These are phyloP conservation scores for Drosophila pallidifrons DNA, from an alignment of 1,140 invertebrate species.

Conservation along the genomic window DNA sequence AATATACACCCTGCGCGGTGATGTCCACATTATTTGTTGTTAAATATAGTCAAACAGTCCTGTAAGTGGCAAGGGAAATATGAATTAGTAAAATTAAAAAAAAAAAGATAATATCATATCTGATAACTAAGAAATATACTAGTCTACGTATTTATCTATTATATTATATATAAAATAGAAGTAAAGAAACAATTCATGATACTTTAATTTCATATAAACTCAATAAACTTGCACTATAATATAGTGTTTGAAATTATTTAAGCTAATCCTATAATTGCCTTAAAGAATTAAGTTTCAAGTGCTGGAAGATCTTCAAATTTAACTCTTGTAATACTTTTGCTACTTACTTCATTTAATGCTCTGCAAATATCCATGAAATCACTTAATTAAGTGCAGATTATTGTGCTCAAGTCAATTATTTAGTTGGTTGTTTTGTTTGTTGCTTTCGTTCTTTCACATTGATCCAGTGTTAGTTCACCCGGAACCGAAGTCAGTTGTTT, in stretches of 20 bases:
- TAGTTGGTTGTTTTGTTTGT: slow-evolving; percentile 39
- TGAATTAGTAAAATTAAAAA: not conserved
- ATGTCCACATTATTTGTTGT: slow-evolving; percentile 84
- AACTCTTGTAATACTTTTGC: too few relatives aligned
- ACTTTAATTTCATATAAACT: too few relatives aligned
- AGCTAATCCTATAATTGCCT: too few relatives aligned
- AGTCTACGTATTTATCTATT: too few relatives aligned
- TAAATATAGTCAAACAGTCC: slow-evolving; percentile 84
- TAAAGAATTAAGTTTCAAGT: too few relatives aligned
- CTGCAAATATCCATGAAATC: slow-evolving; percentile 84
- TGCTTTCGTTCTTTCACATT: slow-evolving; percentile 55
- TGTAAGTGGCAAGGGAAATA: slow-evolving; percentile 34
- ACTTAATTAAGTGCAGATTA: slow-evolving; percentile 82
- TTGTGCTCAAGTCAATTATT: slow-evolving; percentile 78
- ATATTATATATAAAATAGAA: too few relatives aligned
- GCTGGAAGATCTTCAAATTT: too few relatives aligned
- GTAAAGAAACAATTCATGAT: too few relatives aligned
- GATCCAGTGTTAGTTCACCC: not conserved
- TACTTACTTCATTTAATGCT: slow-evolving; percentile 84
- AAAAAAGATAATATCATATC: too few relatives aligned
- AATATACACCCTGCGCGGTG: slow-evolving; percentile 85
- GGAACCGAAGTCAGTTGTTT: slow-evolving; percentile 14
- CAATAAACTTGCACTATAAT: too few relatives aligned
- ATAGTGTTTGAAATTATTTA: too few relatives aligned
- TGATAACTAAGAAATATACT: too few relatives aligned